phyloP scores from a whole-genome alignment of 2,797 vertebrate species.

The Naso thynnoides region DNA sequence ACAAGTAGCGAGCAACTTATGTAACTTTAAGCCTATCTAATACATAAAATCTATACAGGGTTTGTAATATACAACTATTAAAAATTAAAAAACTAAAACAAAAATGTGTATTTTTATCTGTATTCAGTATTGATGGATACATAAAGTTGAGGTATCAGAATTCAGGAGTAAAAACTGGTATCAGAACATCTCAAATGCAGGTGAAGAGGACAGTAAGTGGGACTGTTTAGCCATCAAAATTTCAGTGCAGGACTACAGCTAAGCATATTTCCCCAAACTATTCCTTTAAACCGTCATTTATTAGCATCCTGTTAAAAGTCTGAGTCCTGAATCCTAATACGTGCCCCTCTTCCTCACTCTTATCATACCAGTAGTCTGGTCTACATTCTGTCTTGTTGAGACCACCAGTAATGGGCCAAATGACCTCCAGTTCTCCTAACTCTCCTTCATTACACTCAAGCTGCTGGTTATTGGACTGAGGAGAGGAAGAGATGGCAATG shows the following conservation, averaged over 20 bases:
- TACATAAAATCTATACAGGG: too few relatives aligned
- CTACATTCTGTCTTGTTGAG: constrained; percentile 64
- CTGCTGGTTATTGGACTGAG: constrained; percentile 75
- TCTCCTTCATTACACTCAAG: constrained; percentile 77
- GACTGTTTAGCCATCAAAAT: too few relatives aligned
- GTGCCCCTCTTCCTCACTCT: constrained; percentile 40
- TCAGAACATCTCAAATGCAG: too few relatives aligned
- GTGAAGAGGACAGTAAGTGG: too few relatives aligned
- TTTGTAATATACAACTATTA: too few relatives aligned
- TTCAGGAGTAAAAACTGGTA: too few relatives aligned
- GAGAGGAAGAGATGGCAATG: constrained; percentile 68
- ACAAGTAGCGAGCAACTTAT: too few relatives aligned
- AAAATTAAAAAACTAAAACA: too few relatives aligned
- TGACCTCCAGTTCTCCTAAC: constrained; percentile 78
- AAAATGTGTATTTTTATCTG: too few relatives aligned
- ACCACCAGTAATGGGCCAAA: constrained; percentile 75
- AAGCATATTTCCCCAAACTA: constrained; percentile 10
- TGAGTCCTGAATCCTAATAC: constrained; percentile 54
- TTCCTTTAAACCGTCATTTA: constrained; percentile 35
- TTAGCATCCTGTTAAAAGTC: constrained; percentile 35
- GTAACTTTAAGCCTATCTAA: too few relatives aligned
- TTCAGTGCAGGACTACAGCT: constrained; percentile 1
- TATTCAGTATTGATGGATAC: too few relatives aligned
- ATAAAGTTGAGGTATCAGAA: too few relatives aligned
- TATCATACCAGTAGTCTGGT: constrained; percentile 19